Conservation (phyloP, 1,140 invertebrate species). For the Tigriopus japonicus region DNA sequence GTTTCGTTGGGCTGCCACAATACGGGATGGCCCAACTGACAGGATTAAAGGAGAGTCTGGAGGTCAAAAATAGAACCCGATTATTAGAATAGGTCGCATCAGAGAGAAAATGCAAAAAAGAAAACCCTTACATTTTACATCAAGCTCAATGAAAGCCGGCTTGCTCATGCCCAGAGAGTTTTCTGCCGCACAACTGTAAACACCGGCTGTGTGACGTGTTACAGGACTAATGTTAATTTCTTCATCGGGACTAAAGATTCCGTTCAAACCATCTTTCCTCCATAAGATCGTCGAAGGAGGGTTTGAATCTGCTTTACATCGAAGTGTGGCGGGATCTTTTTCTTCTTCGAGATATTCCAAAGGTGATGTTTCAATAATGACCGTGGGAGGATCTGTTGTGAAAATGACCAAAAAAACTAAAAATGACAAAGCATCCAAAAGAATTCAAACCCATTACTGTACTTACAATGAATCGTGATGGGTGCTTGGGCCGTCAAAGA, state of each 20-base stretch:
- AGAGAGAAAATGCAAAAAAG: neutral
- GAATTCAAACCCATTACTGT: neutral
- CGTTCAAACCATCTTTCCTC: slow-evolving; percentile 25
- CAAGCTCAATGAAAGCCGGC: slow-evolving; percentile 52
- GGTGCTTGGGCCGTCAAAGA: neutral
- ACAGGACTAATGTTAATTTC: slow-evolving; percentile 8
- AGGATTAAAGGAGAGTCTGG: slow-evolving; percentile 60
- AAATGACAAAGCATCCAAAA: too few relatives aligned
- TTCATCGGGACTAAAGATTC: slow-evolving; percentile 3
- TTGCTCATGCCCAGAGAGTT: slow-evolving; percentile 59
- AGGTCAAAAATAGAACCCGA: too few relatives aligned
- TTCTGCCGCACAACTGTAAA: slow-evolving; percentile 60
- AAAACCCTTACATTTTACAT: slow-evolving; percentile 61
- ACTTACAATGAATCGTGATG: slow-evolving; percentile 11
- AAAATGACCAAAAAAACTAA: too few relatives aligned
- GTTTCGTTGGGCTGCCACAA: slow-evolving; percentile 50
- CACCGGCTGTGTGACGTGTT: slow-evolving; percentile 29
- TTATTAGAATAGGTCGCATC: neutral
- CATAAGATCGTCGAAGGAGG: slow-evolving; percentile 62
- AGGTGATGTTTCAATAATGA: neutral
- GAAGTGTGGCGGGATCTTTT: slow-evolving; percentile 38
- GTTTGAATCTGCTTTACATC: slow-evolving; percentile 63
- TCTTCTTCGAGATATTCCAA: slow-evolving; percentile 2
- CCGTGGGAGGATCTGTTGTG: neutral
- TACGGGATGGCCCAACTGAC: slow-evolving; percentile 50